Conservation (phyloP, 2,113 vertebrate species). For the Naja naja region DNA sequence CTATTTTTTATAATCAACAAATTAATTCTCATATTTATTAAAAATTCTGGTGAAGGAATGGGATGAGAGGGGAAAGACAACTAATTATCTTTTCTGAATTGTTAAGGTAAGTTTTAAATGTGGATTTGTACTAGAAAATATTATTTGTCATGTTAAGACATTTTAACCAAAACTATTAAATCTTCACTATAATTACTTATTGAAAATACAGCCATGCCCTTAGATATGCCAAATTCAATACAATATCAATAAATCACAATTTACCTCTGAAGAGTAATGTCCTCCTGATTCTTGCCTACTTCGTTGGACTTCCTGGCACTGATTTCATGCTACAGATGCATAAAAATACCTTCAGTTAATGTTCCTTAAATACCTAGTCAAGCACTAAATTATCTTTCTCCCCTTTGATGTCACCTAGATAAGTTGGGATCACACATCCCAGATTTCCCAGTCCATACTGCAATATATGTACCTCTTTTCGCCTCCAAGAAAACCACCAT, state of each 20-base stretch:
- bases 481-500: conserved; percentile 93
- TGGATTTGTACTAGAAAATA: not conserved
- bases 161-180: not conserved
- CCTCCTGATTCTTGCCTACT: not conserved
- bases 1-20: not conserved
- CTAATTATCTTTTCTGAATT: not conserved
- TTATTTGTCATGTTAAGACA: not conserved
- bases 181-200: not conserved
- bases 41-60: not conserved
- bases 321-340: conserved; percentile 58
- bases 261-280: conserved; percentile 65
- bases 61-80: not conserved
- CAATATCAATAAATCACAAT: conserved; percentile 9
- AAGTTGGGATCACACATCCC: not conserved
- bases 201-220: not conserved
- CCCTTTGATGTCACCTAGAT: not conserved
- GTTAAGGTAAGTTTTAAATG: not conserved
- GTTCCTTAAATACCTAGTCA: not conserved
- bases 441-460: not conserved
- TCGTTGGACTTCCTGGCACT: conserved; percentile 55
- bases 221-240: not conserved
- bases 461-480: conserved; percentile 66
- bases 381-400: not conserved
- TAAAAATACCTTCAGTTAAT: not conserved
- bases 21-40: not conserved